Base-by-base conservation (phyloP, 2,888 invertebrate genomes). In the Sinelater perroti region DNA sequence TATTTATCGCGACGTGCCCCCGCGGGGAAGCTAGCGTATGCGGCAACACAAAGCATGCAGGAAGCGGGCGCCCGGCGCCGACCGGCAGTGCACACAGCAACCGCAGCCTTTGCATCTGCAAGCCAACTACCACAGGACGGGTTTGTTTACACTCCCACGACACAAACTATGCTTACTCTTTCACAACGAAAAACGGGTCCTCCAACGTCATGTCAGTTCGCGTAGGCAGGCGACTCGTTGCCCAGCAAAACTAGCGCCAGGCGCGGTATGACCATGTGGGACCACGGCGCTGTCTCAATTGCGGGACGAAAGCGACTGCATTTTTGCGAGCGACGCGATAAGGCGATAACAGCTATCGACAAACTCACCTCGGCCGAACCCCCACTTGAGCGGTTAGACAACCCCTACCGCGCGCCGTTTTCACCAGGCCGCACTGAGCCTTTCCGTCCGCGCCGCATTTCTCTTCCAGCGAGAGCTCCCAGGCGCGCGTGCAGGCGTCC, bases 101-200 rank as follows among this genome's bases (percentile, higher is more conserved):
- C 2, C 28, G 10, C 10, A n/a, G n/a, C 28, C 2, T 28, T 28
- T 28, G 10, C 8, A 28, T 28, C 8, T 28, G 28, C 28, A 50
- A 50, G 30, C 10, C 36, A 38, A 18, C 36, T n/a, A n/a, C 20
- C 21, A 50, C 31, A 35, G 38, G 38, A 50, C n/a, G 21, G 21
- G 38, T 18, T 33, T 50, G 35, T 56, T 51, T 51, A 46, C 36
- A 47, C 33, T 47, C 46, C 47, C 21, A 52, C 35, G 52, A 36
- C 13, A 50, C 18, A 47, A 42, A 45, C 28, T 38, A 49, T 66
- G 88, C 95, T 92, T 87, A 97, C 97, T 96, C 96, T 88, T 95
- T 95, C 72, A 97, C 96, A 80, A 95, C 95, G 87, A 96, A 95
- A 85, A 96, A 97, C 68, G 97, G 97, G 84, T 97, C 97, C 85